Evolutionary conservation across 2,797 vertebrate genomes (phyloP).

Genomic region (Chelidonichthys spinosus): DNA sequence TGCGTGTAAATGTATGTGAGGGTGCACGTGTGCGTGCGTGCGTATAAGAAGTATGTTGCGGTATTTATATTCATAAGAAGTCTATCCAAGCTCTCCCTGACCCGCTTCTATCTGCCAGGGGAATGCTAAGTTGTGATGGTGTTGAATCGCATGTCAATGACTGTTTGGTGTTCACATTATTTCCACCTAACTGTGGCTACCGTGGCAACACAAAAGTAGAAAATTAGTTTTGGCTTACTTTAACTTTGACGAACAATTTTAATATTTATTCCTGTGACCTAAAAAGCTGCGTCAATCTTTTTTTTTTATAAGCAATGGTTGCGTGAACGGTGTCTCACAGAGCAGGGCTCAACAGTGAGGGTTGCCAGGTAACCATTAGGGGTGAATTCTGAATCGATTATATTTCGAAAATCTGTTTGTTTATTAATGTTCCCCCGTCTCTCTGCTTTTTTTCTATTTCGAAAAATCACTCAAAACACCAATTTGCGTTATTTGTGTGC

Average conservation of each 20-base stretch:
- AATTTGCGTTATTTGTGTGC: no score
- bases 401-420: no score
- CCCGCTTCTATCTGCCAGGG: slow-evolving; percentile 50
- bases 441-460: no score
- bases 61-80: slow-evolving; percentile 74
- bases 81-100: slow-evolving; percentile 63
- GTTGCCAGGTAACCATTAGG: no score
- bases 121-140: slow-evolving; percentile 69
- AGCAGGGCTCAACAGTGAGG: no score
- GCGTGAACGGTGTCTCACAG: not conserved
- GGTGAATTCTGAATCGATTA: no score
- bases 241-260: not conserved
- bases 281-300: not conserved
- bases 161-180: slow-evolving; percentile 50
- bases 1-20: slow-evolving; percentile 45
- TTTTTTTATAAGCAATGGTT: slow-evolving; percentile 7
- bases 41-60: slow-evolving; percentile 35
- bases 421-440: no score
- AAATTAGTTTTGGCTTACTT: not conserved
- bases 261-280: slow-evolving; percentile 12
- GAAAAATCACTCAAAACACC: no score
- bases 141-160: slow-evolving; percentile 72
- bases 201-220: slow-evolving; percentile 14
- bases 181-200: slow-evolving; percentile 20
- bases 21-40: not conserved